Conservation (phyloP, 2,888 invertebrate species). For the Stenolophus ochropezus region DNA sequence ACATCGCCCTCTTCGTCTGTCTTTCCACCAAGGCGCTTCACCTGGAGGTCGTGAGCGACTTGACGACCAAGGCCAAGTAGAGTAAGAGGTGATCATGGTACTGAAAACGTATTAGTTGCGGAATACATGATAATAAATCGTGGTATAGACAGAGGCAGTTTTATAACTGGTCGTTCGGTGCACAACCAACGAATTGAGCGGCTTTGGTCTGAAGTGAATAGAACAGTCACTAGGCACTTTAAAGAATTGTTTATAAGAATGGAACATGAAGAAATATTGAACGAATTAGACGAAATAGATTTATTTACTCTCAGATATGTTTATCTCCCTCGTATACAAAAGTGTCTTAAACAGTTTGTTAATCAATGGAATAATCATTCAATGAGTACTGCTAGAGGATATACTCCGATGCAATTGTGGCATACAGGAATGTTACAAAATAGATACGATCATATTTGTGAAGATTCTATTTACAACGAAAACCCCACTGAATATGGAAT, state of each 20-base stretch:
- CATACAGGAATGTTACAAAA: too few relatives aligned
- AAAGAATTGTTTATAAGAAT: conserved; percentile 58
- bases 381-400: too few relatives aligned
- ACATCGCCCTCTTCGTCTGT: too few relatives aligned
- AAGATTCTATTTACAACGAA: too few relatives aligned
- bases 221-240: conserved; percentile 53
- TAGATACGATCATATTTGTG: too few relatives aligned
- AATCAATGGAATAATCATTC: too few relatives aligned
- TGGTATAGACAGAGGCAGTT: conserved; percentile 16
- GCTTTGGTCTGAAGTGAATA: conserved; percentile 40
- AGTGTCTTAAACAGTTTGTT: conserved; percentile 54
- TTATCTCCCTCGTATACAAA: conserved; percentile 56
- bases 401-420: too few relatives aligned
- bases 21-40: too few relatives aligned
- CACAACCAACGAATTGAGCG: conserved; percentile 3
- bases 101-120: conserved; percentile 37
- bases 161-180: neutral
- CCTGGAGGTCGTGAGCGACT: too few relatives aligned
- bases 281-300: conserved; percentile 57
- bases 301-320: conserved; percentile 55
- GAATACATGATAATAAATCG: neutral
- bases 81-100: conserved; percentile 14
- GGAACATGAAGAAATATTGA: conserved; percentile 50
- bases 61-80: too few relatives aligned
- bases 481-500: too few relatives aligned